A percentile compares a stretch with the other conserved stretches of the same genome.
Evolutionary conservation across 1,140 invertebrate species (phyloP).

Genomic region (Hyles vespertilio): DNA sequence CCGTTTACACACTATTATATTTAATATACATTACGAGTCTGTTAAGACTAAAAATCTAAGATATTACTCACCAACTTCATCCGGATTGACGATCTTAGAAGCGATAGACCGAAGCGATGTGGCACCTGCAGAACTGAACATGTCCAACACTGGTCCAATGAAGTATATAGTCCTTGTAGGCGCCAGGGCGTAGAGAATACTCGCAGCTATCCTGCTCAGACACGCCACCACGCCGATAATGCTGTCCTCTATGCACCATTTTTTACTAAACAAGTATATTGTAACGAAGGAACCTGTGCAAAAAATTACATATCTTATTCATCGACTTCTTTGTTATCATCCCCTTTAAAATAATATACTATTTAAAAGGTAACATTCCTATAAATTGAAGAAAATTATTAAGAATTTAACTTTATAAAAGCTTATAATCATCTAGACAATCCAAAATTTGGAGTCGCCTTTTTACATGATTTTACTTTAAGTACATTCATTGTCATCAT

Average conservation of each 20-base stretch:
- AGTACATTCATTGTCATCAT: no score
- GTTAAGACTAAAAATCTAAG: no score
- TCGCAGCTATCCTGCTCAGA: slow-evolving; percentile 65
- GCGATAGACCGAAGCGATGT: slow-evolving; percentile 77
- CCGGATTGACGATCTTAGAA: slow-evolving; percentile 77
- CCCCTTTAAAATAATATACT: no score
- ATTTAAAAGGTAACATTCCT: no score
- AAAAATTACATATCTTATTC: slow-evolving; percentile 10
- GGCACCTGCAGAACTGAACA: slow-evolving; percentile 76
- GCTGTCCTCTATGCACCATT: slow-evolving; percentile 69
- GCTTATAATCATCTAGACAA: no score
- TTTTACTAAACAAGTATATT: slow-evolving; percentile 70
- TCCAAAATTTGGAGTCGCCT: no score
- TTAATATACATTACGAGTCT: no score
- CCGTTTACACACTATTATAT: no score
- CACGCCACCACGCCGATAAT: slow-evolving; percentile 68
- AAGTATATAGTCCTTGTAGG: slow-evolving; percentile 64
- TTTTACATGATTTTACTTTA: no score
- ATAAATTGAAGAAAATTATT: no score
- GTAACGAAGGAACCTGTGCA: slow-evolving; percentile 66
- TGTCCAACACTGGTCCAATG: slow-evolving; percentile 75
- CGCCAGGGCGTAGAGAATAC: slow-evolving; percentile 65
- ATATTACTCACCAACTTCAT: slow-evolving; percentile 70
- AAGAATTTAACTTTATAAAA: no score
- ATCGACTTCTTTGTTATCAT: no score